Evolutionary conservation across 2,888 invertebrate genomes (phyloP).

Genomic region (Rhamnusium bicolor): DNA sequence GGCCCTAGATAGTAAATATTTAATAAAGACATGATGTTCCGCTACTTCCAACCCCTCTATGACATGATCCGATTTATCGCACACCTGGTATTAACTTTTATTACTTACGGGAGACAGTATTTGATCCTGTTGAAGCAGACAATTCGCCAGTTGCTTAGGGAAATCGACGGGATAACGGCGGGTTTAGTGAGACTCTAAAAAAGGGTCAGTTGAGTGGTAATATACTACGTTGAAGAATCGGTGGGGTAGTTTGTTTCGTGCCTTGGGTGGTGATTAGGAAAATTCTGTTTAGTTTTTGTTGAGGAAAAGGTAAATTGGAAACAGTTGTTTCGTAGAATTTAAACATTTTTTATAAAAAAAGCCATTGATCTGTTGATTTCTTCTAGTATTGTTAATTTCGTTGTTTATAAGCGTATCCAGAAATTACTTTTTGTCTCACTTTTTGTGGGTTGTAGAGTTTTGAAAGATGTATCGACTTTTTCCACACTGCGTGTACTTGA

Average conservation of each 20-base stretch:
- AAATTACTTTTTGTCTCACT: no score
- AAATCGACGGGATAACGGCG: constrained; percentile 7
- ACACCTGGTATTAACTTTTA: constrained; percentile 30
- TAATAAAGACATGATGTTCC: constrained; percentile 3
- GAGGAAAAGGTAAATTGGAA: neutral
- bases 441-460: no score
- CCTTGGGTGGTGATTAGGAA: neutral
- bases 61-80: constrained; percentile 24
- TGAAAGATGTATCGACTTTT: no score
- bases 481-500: no score
- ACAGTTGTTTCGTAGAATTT: neutral
- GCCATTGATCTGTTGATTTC: no score
- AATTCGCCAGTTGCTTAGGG: constrained; percentile 6
- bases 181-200: neutral
- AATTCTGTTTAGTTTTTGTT: neutral
- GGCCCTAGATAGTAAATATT: constrained; percentile 10
- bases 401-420: no score
- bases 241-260: neutral
- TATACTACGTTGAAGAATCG: neutral
- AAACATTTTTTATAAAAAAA: no score
- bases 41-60: neutral
- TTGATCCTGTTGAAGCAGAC: neutral
- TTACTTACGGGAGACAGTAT: neutral
- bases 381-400: no score
- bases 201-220: neutral